Base-by-base conservation (phyloP, 2,888 invertebrate genomes). In the Tortrix viridana region DNA sequence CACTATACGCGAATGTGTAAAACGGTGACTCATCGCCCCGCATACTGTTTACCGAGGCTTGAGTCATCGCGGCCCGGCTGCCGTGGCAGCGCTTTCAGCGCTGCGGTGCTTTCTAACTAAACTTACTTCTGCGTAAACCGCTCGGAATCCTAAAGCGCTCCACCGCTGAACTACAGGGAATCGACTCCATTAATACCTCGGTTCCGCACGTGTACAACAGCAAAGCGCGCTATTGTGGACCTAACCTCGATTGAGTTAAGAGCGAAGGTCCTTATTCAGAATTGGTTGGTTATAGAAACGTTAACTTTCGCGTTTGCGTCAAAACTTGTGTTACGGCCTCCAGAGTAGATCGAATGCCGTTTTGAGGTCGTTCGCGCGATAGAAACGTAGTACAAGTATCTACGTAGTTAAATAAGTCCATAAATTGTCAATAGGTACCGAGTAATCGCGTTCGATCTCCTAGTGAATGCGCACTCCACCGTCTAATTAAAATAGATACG, bases 1-100 rank as follows among this genome's bases (percentile, higher is more conserved):
- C 88, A 89, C 91, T 90, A 86, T 88, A 91, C 92, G 91, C 92
- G 90, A 92, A 91, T 92, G 92, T 92, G 92, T 92, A 91, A 91
- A 92, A 89, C 86, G 90, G 92, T 92, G 92, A 91, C 90, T 92
- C 92, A 92, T 91, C 92, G 92, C 87, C 91, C 91, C 91, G 92
- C 92, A 92, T 91, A 90, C 92, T 92, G 91, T 92, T 92, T 92
- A 91, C 90, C 85, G 88, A 91, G 86, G 91, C 91, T 89, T 91
- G 91, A 91, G 90, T 91, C 91, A 90, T 90, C 92, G 88, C 67
- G 69, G 82, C 80, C 71, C 76, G 81, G 82, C 75, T 76, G 71
- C 74, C 76, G 68, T 70, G 60, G 67, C 77, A 88, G 89, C 90
- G 80, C 72, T 80, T 73, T 74, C 20, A 90, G 89, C 91, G 91